Evolutionary conservation across 2,888 invertebrate species (phyloP).

Genomic region (Chrysina gloriosa): DNA sequence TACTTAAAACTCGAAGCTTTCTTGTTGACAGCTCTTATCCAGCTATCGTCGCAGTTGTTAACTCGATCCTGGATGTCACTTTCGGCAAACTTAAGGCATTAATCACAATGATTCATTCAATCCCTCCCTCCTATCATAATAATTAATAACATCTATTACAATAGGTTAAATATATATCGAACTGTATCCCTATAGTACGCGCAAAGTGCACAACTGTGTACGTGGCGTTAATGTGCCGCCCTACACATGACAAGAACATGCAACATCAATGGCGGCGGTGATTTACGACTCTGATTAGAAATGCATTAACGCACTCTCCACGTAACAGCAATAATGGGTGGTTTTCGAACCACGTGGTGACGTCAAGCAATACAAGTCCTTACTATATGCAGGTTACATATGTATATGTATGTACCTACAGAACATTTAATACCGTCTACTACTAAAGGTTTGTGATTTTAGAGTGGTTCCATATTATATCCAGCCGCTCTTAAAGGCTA

Average conservation of each 20-base stretch:
- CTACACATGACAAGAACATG: conserved; percentile 46
- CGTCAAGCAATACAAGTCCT: background rate
- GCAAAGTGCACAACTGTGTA: conserved; percentile 47
- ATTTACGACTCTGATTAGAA: conserved; percentile 46
- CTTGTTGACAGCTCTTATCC: background rate
- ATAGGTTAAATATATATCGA: conserved; percentile 37
- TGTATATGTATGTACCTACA: no score
- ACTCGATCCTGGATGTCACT: conserved; percentile 5
- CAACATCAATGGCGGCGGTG: conserved; percentile 46
- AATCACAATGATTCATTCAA: conserved; percentile 32
- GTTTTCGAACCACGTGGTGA: background rate
- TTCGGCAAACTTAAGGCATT: conserved; percentile 27
- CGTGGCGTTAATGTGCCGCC: conserved; percentile 47
- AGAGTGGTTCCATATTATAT: no score
- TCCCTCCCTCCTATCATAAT: background rate
- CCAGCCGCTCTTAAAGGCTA: no score
- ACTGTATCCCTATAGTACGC: conserved; percentile 1
- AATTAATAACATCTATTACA: conserved; percentile 39
- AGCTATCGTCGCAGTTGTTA: conserved; percentile 13
- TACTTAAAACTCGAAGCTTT: background rate
- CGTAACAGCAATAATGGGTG: background rate
- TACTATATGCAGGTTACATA: background rate
- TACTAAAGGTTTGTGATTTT: no score
- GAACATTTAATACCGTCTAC: no score
- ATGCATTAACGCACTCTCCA: conserved; percentile 35